Evolutionary conservation across 2,797 vertebrate species (phyloP), one percentile per base, ranked within the genome.

Genomic region (Carcharodon carcharias): DNA sequence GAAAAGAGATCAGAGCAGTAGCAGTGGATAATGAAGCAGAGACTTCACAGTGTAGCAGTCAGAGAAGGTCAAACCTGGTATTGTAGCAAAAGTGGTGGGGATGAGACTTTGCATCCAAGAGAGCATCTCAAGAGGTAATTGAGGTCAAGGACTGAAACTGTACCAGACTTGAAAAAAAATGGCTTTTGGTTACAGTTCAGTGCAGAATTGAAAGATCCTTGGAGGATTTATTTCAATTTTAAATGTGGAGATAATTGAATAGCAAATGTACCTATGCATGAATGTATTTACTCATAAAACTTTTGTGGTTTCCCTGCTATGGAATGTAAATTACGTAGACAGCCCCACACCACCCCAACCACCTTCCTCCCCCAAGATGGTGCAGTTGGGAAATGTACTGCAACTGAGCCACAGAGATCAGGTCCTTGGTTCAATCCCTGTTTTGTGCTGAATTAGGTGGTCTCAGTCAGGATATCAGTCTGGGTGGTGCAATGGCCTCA

Each of bases 171-270:
- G 94, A 73, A 71, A 71, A 73, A 71, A 58, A 77, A 56, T 95
- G 50, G 14, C 94, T 73, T 69, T 73, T 77, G 67, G 69, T 77
- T 95, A 58, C 69, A 95, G 50, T 71, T 77, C 94, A 95, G 50
- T 73, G 69, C 69, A 77, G 67, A 95, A 73, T 73, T 31, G 67
- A 95, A 95, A 95, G 50, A 2, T 77, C 56, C 71, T 93, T 26
- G n/a, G 61, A 67, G n/a, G 21, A 40, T 18, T 40, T 67, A 93
- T 67, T 93, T 67, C 45, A 93, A 93, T 93, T 93, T 93, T 45
- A 93, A 93, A 93, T 93, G 91, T 21, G 3, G 91, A 67, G 61
- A 67, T 93, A 93, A 93, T 93, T 93, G 91, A 93, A 93, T 93
- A 93, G 67, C 91, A 93, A 67, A 93, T 93, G 61, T 28, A 93